Evolutionary conservation across 2,113 vertebrate genomes (phyloP).

Genomic region (Malurus elegans): DNA sequence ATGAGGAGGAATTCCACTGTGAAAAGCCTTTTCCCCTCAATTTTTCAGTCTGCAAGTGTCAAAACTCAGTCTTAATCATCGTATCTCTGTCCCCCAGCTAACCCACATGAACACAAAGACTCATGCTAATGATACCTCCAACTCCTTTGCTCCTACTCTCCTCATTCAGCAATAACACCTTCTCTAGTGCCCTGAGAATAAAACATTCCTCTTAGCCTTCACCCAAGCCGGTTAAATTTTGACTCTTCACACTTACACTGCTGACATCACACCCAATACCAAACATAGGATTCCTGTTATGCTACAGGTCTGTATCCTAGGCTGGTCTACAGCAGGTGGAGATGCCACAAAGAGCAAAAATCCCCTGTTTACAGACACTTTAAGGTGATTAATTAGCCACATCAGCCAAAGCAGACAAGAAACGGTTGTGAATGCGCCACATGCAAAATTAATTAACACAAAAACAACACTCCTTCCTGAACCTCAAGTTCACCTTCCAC

Average conservation of each 20-base stretch:
- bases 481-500: slow-evolving; percentile 58
- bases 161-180: not conserved
- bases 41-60: not conserved
- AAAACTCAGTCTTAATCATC: not conserved
- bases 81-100: not conserved
- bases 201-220: not conserved
- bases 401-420: slow-evolving; percentile 61
- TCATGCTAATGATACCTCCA: not conserved
- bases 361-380: slow-evolving; percentile 66
- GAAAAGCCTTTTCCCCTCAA: not conserved
- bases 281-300: not conserved
- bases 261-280: not conserved
- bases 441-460: slow-evolving; percentile 70
- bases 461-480: slow-evolving; percentile 33
- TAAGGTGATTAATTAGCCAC: slow-evolving; percentile 72
- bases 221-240: not conserved
- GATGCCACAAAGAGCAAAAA: slow-evolving; percentile 28
- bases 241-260: not conserved
- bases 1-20: not conserved
- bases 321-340: slow-evolving; percentile 56
- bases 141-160: not conserved
- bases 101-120: not conserved
- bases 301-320: not conserved
- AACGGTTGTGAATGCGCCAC: slow-evolving; percentile 62
- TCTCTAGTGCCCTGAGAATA: not conserved